Base-by-base conservation (phyloP, 2,113 vertebrate species). In the Saguinus imperator region DNA sequence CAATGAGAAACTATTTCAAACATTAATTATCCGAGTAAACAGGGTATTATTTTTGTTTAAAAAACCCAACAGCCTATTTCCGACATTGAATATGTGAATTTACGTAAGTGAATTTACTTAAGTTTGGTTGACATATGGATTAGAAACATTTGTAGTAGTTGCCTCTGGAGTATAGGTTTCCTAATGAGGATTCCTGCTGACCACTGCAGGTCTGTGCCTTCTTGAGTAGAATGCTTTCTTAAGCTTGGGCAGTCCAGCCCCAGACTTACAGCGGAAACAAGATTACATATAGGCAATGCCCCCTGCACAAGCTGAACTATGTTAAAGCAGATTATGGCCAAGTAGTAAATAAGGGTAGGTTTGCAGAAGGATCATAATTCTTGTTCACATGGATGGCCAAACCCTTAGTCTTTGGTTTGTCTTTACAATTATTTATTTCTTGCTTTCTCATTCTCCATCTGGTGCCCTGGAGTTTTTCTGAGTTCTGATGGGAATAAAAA, bases 381-480 rank as follows among this genome's bases (percentile, higher is more conserved):
- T 94, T 85, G 72, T 88, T 97, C 77, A n/a, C 70, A 20, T 87
- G 40, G 18, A 61, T 50, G 66, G 40, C 23, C 90, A 93, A 82
- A 89, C 35, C 14, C 32, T 48, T 58, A 45, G 66, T 66, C 21
- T 85, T 52, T 80, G 72, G 12, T 66, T 95, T 94, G 83, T 57
- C 29, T 93, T 73, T 58, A 73, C 5, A 76, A 75, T 92, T 84
- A 52, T 94, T 95, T 90, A 50, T 82, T 88, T 96, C 43, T 89
- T 76, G 76, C 50, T 91, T 84, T 97, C 64, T 93, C 83, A 55
- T 90, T 93, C 76, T 94, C 37, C 21, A 72, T 50, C 37, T 72
- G 37, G 29, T 77, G 37, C 50, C 79, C 20, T n/a, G 16, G 84
- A 57, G 20, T 89, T 45, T 91, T 92, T 89, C 43, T 82, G 86